Base-by-base conservation (phyloP, 2,888 invertebrate species). In the Deilephila elpenor region DNA sequence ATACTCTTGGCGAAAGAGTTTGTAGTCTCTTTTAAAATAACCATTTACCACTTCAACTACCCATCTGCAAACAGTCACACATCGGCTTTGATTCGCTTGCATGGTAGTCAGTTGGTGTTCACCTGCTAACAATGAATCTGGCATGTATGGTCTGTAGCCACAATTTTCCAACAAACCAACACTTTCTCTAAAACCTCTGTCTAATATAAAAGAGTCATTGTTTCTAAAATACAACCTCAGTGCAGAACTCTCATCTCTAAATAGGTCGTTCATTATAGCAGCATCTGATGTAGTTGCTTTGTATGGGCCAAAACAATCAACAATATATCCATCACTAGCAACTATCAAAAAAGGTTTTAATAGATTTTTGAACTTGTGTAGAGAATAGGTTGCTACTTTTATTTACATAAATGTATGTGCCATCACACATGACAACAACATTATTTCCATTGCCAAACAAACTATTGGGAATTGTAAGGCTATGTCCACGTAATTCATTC, bases 331-430 rank as follows among this genome's bases (percentile, higher is more conserved):
- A 60, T 25, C 60, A 60, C 60, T 14, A 25, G 25, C 60, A 25
- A 60, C 25, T 25, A 60, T 59, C 59, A 25, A 25, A 60, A 60
- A 60, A 59, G 59, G 19, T 59, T 59, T 59, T 19, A 60, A 60
- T 14, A 25, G 60, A 25, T 60, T 25, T 60, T 25, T 60, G 4
- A 4, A 60, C 29, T 60, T 60, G 3, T 60, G 25, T 25, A 60
- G 20, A 5, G 59, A 60, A 25, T 60, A 25, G 8, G 59, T 29
- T 60, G 8, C 5, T 25, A 17, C 29, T 61, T 61, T 61, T 61
- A 32, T 32, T 61, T 32, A 32, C 5, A 61, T 61, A 61, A 32
- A 61, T 61, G n/a, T n/a, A n/a, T n/a, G 29, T 61, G 5, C 61
- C 61, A 32, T 61, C 61, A 61, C 61, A 61, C 25, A 61, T 32